These are phyloP conservation scores for Bombus cullumanus DNA, from an alignment of 1,140 invertebrate species.

Conservation along the genomic window DNA sequence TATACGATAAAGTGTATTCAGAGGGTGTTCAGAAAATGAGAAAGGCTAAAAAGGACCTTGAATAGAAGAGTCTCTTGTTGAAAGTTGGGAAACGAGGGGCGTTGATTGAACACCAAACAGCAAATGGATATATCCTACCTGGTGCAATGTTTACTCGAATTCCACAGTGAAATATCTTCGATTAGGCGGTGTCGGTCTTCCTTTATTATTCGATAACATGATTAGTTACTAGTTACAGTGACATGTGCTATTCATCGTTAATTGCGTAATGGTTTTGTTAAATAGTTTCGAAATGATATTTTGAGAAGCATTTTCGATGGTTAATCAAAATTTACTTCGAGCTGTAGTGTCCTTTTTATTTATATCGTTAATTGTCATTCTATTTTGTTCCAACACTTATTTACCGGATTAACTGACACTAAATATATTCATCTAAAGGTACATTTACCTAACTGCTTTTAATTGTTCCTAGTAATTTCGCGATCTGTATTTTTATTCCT, in stretches of 20 bases:
- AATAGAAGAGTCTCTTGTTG: neutral
- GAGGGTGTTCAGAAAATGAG: constrained; percentile 4
- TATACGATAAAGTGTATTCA: neutral
- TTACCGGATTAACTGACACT: neutral
- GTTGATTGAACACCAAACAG: constrained; percentile 55
- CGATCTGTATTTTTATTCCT: neutral
- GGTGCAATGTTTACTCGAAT: constrained; percentile 64
- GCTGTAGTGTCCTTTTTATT: neutral
- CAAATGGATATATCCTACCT: constrained; percentile 54
- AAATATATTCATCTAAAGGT: neutral
- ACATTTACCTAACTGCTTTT: neutral
- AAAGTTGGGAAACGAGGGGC: constrained; percentile 42
- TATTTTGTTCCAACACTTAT: neutral
- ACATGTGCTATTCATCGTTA: neutral
- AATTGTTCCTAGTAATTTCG: neutral
- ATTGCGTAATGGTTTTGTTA: neutral
- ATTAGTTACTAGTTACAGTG: neutral
- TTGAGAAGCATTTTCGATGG: neutral
- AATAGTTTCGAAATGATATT: neutral
- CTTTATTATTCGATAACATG: neutral
- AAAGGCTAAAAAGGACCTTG: neutral
- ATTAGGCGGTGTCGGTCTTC: constrained; percentile 59
- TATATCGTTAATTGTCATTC: neutral
- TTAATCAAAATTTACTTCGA: neutral
- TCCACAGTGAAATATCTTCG: constrained; percentile 48